Evolutionary conservation across 2,797 vertebrate genomes (phyloP), one percentile per base, ranked within the genome.

Genomic region (Fistularia commersonii): DNA sequence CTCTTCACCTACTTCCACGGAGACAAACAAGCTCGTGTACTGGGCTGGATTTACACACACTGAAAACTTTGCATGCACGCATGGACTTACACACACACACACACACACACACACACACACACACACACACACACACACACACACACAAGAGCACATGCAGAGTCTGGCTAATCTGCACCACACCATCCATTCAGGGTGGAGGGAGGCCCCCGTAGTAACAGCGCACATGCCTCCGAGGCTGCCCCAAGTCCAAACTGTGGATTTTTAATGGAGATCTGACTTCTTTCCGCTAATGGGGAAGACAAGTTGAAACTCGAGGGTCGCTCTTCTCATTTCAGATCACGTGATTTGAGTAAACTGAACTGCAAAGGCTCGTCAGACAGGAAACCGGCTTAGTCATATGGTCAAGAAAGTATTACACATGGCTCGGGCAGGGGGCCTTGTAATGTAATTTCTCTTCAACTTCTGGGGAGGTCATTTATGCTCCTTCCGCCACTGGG

Each of bases 1-100:
- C 82, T 85, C 83, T 85, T 87, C 80, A 85, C 85, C 84, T 84
- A 82, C 58, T 83, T 83, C 83, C 76, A 81, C 71, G 52, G 76
- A 83, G 81, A 82, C 54, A 14, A 69, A 77, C 51, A 59, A 69
- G 74, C 75, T 76, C 43, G 79, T 78, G 81, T 77, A 69, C 68
- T 76, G 71, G 80, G 74, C 76, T 76, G 79, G 79, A 86, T 80
- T 74, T 67, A 49, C 61, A 45, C 64, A 64, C 68, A n/a, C n/a
- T n/a, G n/a, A n/a, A n/a, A n/a, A n/a, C n/a, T n/a, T n/a, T n/a
- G n/a, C n/a, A n/a, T n/a, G n/a, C n/a, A n/a, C n/a, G n/a, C n/a
- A n/a, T n/a, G n/a, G n/a, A n/a, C n/a, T n/a, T n/a, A n/a, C n/a
- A n/a, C n/a, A n/a, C n/a, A n/a, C n/a, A n/a, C n/a, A n/a, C n/a